phyloP scores from a whole-genome alignment of 2,888 invertebrate species.

The Cosmorhoe ocellata region DNA sequence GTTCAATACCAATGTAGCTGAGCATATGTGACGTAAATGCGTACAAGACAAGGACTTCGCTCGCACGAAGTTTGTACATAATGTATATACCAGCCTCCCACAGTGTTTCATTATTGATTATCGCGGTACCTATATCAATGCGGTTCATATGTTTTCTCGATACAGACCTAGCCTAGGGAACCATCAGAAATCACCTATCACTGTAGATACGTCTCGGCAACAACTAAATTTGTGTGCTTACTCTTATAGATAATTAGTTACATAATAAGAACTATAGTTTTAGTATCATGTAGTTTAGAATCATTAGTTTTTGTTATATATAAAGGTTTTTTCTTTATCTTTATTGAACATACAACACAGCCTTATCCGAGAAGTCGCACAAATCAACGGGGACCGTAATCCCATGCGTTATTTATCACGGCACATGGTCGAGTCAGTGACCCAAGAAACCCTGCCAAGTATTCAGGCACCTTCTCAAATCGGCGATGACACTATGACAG shows the following conservation, averaged over 20 bases:
- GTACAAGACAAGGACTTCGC: slow-evolving; percentile 33
- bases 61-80: slow-evolving; percentile 24
- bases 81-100: slow-evolving; percentile 20
- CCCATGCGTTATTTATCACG: slow-evolving; percentile 16
- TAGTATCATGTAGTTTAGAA: too few relatives aligned
- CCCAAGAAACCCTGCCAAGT: neutral
- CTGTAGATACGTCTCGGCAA: too few relatives aligned
- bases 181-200: too few relatives aligned
- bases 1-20: slow-evolving; percentile 17
- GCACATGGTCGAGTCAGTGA: slow-evolving; percentile 9
- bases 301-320: too few relatives aligned
- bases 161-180: too few relatives aligned
- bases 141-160: too few relatives aligned
- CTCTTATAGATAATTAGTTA: too few relatives aligned
- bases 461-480: slow-evolving; percentile 24
- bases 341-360: neutral
- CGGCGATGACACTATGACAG: slow-evolving; percentile 26
- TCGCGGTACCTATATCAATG: too few relatives aligned
- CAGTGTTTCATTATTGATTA: too few relatives aligned
- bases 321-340: slow-evolving; percentile 8
- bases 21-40: slow-evolving; percentile 21
- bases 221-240: too few relatives aligned
- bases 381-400: slow-evolving; percentile 3
- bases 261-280: too few relatives aligned
- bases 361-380: slow-evolving; percentile 1